Evolutionary conservation across 2,113 vertebrate species (phyloP).

Genomic region (Malurus cyaneus): DNA sequence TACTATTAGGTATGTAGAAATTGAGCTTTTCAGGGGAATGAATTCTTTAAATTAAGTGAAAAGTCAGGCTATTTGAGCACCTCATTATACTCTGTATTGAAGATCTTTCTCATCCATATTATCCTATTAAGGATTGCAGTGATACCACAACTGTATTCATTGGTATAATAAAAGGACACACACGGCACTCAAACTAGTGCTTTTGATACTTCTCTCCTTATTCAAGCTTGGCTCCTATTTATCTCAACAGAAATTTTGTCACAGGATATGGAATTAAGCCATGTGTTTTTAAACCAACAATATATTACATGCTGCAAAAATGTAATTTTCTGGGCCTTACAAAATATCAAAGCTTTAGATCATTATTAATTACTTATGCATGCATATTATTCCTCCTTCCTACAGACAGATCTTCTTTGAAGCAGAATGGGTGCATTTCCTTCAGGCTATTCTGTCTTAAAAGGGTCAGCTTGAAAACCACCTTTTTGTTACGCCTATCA

Average conservation of each 20-base stretch:
- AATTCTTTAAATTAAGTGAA: slow-evolving; percentile 70
- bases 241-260: slow-evolving; percentile 49
- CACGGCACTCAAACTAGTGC: not conserved
- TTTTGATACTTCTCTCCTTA: slow-evolving; percentile 40
- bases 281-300: slow-evolving; percentile 43
- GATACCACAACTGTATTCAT: slow-evolving; percentile 56
- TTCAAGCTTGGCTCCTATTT: slow-evolving; percentile 35
- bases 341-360: slow-evolving; percentile 61
- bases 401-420: slow-evolving; percentile 63
- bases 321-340: slow-evolving; percentile 45
- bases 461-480: slow-evolving; percentile 59
- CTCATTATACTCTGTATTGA: slow-evolving; percentile 56
- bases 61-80: slow-evolving; percentile 61
- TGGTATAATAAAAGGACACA: slow-evolving; percentile 52
- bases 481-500: slow-evolving; percentile 49
- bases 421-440: slow-evolving; percentile 60
- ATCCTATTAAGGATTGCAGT: slow-evolving; percentile 63
- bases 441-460: slow-evolving; percentile 56
- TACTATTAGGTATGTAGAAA: slow-evolving; percentile 63
- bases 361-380: slow-evolving; percentile 68
- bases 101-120: slow-evolving; percentile 65
- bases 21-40: slow-evolving; percentile 48
- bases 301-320: slow-evolving; percentile 27
- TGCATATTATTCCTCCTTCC: slow-evolving; percentile 59
- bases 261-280: slow-evolving; percentile 14